Evolutionary conservation across 2,888 invertebrate species (phyloP).

Genomic region (Lysandra bellargus): DNA sequence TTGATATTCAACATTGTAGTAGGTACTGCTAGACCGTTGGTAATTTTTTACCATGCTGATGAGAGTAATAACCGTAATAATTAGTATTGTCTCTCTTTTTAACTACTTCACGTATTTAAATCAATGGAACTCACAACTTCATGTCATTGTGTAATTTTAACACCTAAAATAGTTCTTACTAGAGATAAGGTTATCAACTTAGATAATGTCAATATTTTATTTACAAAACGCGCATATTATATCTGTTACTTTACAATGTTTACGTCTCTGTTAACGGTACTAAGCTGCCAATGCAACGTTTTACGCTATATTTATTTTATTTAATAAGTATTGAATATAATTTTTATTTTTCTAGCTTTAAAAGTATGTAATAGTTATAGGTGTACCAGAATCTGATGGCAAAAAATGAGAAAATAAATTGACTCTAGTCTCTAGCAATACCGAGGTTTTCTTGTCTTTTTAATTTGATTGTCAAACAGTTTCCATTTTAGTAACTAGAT

Average conservation of each 20-base stretch:
- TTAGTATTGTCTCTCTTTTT: neutral
- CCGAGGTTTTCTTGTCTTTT: too few species aligned
- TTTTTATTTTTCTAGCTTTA: too few species aligned
- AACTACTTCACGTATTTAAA: neutral
- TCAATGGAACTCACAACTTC: neutral
- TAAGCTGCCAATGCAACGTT: too few species aligned
- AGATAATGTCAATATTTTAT: conserved; percentile 38
- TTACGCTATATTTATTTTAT: too few species aligned
- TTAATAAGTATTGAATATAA: too few species aligned
- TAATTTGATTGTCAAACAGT: too few species aligned
- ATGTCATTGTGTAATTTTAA: neutral
- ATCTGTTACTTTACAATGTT: conserved; percentile 5
- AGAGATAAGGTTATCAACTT: conserved; percentile 30
- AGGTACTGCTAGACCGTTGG: conserved; percentile 56
- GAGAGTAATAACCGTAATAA: neutral
- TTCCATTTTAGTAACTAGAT: too few species aligned
- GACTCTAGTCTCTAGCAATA: too few species aligned
- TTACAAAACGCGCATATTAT: conserved; percentile 13
- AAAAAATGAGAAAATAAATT: too few species aligned
- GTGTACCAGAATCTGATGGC: too few species aligned
- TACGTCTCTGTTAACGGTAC: too few species aligned
- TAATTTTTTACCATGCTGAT: conserved; percentile 53
- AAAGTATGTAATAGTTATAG: too few species aligned
- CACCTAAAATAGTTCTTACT: neutral
- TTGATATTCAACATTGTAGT: conserved; percentile 66